Evolutionary conservation across 2,113 vertebrate species (phyloP).

Genomic region (Hyperopisus bebe): DNA sequence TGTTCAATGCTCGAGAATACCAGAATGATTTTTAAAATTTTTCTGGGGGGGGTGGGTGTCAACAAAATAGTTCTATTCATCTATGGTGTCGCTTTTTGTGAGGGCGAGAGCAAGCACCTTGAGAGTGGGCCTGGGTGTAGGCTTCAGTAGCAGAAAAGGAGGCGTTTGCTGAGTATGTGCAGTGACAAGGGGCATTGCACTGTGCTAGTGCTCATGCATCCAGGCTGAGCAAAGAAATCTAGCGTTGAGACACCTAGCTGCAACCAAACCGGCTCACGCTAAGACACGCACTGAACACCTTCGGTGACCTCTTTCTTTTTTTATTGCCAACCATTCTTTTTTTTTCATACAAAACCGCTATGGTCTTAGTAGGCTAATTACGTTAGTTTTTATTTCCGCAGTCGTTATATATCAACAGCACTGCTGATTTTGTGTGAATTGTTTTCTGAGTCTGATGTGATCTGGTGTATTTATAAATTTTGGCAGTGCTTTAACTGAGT

Average conservation of each 20-base stretch:
- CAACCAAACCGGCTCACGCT: background rate
- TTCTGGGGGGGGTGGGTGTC: background rate
- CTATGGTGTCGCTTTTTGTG: background rate
- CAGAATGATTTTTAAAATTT: background rate
- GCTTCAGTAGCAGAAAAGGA: background rate
- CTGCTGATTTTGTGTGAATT: background rate
- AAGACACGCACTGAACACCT: background rate
- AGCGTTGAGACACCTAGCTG: background rate
- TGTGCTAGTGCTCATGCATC: background rate
- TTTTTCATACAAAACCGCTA: background rate
- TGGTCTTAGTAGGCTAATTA: background rate
- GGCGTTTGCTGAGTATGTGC: background rate
- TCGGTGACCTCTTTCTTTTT: background rate
- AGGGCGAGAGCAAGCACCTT: background rate
- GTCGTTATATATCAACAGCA: background rate
- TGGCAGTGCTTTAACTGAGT: conserved; percentile 10
- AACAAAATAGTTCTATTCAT: background rate
- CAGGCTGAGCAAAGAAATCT: background rate
- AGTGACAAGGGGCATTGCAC: background rate
- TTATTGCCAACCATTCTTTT: background rate
- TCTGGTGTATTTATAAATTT: background rate
- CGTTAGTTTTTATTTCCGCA: background rate
- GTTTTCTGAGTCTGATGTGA: background rate
- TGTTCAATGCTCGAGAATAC: background rate
- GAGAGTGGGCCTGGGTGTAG: background rate